Percentiles rank a stretch among this genome's conserved stretches.
phyloP scores from a whole-genome alignment of 23 tunicate genomes.

The Ascidia mentula region DNA sequence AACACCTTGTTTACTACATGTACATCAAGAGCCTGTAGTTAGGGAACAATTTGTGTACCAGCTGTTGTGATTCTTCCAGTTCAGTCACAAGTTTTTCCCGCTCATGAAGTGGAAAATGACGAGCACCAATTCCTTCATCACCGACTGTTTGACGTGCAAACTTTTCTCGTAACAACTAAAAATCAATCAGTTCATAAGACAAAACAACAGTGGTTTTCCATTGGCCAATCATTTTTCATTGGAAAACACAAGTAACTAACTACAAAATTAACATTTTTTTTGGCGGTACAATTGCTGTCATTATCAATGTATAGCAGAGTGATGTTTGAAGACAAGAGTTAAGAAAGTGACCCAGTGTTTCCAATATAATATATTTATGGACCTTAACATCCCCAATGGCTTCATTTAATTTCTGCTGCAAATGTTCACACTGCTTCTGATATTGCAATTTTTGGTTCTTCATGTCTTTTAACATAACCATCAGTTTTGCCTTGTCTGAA shows the following conservation, averaged over 20 bases:
- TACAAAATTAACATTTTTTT: background rate
- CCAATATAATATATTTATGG: too few relatives aligned
- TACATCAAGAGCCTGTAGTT: too few relatives aligned
- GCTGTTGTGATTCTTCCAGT: slow-evolving; percentile 73
- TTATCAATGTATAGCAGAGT: background rate
- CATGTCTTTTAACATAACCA: slow-evolving; percentile 58
- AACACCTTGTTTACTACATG: too few relatives aligned
- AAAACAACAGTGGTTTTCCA: too few relatives aligned
- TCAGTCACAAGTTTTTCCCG: slow-evolving; percentile 69
- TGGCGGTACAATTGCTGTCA: background rate
- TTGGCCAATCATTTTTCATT: too few relatives aligned
- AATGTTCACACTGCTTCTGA: slow-evolving; percentile 67
- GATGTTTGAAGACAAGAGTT: background rate
- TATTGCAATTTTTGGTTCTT: slow-evolving; percentile 59
- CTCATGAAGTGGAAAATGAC: slow-evolving; percentile 90
- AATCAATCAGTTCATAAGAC: too few relatives aligned
- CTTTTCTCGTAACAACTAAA: slow-evolving; percentile 70
- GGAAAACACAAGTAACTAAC: too few relatives aligned
- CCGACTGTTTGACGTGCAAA: slow-evolving; percentile 87
- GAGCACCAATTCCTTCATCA: slow-evolving; percentile 88
- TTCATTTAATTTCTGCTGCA: slow-evolving; percentile 80
- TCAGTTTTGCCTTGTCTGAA: slow-evolving; percentile 55
- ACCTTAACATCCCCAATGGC: slow-evolving; percentile 89
- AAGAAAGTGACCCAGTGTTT: too few relatives aligned
- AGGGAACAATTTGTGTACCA: too few relatives aligned